A percentile compares a stretch with the other conserved stretches of the same genome.
phyloP scores from a whole-genome alignment of 2,113 vertebrate genomes.

The Urocolius indicus region DNA sequence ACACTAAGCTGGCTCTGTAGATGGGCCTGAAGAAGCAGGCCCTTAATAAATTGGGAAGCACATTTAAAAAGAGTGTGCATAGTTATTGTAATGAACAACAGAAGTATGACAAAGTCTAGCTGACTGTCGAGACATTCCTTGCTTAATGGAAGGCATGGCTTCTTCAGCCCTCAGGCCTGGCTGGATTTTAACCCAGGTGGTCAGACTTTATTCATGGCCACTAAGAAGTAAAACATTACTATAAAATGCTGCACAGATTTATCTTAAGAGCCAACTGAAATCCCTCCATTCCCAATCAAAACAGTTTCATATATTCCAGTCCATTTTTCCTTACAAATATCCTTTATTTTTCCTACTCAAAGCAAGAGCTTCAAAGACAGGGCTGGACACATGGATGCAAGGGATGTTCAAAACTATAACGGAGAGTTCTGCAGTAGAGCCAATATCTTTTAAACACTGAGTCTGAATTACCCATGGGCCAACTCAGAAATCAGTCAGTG shows the following conservation, averaged over 20 bases:
- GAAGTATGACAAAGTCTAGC: not conserved
- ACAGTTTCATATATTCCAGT: not conserved
- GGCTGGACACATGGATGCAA: accelerated
- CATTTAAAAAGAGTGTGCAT: not conserved
- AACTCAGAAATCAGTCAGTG: not conserved
- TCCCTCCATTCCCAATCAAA: not conserved
- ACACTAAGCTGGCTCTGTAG: not conserved
- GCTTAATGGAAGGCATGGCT: not conserved
- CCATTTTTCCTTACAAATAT: too few relatives aligned
- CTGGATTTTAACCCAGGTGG: not conserved
- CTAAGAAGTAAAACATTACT: not conserved
- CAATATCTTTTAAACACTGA: not conserved
- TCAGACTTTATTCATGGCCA: not conserved
- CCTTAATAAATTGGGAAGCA: not conserved
- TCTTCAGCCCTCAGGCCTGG: not conserved
- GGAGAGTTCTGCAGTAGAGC: not conserved
- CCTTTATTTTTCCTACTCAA: not conserved
- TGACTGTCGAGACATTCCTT: not conserved
- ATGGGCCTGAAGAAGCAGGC: not conserved
- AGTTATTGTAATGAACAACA: not conserved
- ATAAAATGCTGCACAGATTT: not conserved
- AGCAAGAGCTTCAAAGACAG: not conserved
- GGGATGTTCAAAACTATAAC: not conserved
- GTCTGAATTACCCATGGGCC: not conserved
- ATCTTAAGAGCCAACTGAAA: not conserved